A percentile compares a stretch with the other conserved stretches of the same genome.
Evolutionary conservation across 2,797 vertebrate species (phyloP).

Genomic region (Synanceia verrucosa): DNA sequence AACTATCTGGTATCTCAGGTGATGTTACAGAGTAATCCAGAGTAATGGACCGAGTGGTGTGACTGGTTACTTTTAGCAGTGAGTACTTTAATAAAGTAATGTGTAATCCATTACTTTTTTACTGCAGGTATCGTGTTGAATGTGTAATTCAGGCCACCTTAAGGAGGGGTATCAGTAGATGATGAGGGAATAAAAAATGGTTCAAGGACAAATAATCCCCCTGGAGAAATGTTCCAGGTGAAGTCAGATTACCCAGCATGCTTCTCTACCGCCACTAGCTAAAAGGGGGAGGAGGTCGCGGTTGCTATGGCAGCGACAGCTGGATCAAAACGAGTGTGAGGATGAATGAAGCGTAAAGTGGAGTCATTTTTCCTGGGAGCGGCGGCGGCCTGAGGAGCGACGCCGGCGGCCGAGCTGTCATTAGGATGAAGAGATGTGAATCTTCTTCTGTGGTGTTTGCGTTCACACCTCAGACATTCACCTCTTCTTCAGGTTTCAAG

Average conservation of each 20-base stretch:
- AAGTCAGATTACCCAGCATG: conserved; percentile 76
- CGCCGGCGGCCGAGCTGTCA: conserved; percentile 40
- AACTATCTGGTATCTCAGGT: too few relatives aligned
- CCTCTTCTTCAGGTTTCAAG: conserved; percentile 46
- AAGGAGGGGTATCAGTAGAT: background rate
- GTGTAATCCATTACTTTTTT: too few relatives aligned
- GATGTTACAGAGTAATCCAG: too few relatives aligned
- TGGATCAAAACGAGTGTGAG: conserved; percentile 44
- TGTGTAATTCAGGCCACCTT: conserved; percentile 9
- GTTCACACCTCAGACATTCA: conserved; percentile 12
- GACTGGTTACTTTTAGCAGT: too few relatives aligned
- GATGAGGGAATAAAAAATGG: conserved; percentile 34
- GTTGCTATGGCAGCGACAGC: conserved; percentile 69
- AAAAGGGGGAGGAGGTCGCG: background rate
- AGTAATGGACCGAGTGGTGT: too few relatives aligned
- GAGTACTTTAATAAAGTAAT: too few relatives aligned
- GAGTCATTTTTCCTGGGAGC: conserved; percentile 30
- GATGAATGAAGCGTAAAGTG: conserved; percentile 59
- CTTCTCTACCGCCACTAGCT: conserved; percentile 30
- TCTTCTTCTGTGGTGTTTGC: conserved; percentile 17
- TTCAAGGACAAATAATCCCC: conserved; percentile 62
- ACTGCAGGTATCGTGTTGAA: too few relatives aligned
- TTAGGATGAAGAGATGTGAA: conserved; percentile 46
- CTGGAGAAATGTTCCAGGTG: conserved; percentile 62
- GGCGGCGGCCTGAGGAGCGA: conserved; percentile 15